phyloP scores from a whole-genome alignment of 2,888 invertebrate genomes.

The Nomada flava region DNA sequence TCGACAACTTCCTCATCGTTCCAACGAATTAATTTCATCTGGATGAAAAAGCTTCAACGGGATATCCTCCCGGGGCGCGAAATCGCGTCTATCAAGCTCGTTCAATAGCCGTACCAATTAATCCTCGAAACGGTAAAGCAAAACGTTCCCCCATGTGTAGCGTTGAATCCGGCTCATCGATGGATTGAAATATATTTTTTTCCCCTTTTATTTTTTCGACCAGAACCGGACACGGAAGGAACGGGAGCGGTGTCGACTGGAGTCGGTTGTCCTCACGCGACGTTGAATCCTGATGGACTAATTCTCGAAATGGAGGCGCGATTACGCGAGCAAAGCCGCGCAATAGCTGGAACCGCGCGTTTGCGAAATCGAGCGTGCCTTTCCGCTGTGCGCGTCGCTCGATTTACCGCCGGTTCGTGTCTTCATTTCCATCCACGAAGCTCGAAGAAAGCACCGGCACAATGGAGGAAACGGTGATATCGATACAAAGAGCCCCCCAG shows the following conservation, averaged over 20 bases:
- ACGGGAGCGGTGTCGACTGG: conserved; percentile 31
- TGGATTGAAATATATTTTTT: not conserved
- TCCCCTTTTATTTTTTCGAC: not conserved
- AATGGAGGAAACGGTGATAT: conserved; percentile 20
- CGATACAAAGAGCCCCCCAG: conserved; percentile 3
- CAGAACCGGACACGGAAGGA: not conserved
- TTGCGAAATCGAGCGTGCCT: conserved; percentile 64
- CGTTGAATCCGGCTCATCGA: not conserved
- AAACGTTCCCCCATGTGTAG: not conserved
- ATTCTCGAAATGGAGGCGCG: conserved; percentile 62
- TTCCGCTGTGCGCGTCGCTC: conserved; percentile 38
- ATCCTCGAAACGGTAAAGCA: not conserved
- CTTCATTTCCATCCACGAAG: conserved; percentile 43
- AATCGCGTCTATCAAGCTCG: conserved; percentile 12
- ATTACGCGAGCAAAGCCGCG: conserved; percentile 64
- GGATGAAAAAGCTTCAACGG: not conserved
- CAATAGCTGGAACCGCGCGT: conserved; percentile 51
- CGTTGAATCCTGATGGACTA: conserved; percentile 68
- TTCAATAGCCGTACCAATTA: conserved; percentile 13
- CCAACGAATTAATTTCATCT: conserved; percentile 27
- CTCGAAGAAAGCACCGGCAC: conserved; percentile 16
- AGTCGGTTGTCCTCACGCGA: conserved; percentile 62
- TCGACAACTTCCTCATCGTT: conserved; percentile 2
- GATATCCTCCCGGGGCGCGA: not conserved
- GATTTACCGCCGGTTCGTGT: conserved; percentile 54